Conservation (phyloP, 1,140 invertebrate genomes). For the Bradynema listronoti region DNA sequence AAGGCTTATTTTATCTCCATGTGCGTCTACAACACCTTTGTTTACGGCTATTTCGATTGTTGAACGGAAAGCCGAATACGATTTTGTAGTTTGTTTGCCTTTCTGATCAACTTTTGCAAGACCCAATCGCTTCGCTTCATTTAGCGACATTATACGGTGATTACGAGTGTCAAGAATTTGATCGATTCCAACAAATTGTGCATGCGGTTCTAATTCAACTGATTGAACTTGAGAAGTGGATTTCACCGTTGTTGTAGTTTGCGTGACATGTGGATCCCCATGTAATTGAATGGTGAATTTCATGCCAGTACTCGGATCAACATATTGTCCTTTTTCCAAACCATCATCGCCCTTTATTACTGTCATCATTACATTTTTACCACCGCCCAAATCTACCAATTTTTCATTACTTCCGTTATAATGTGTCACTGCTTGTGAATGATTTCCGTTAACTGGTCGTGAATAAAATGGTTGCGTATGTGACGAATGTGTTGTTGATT, state of each 20-base stretch:
- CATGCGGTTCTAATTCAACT: conserved; percentile 56
- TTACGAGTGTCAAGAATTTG: conserved; percentile 52
- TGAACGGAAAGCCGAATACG: conserved; percentile 54
- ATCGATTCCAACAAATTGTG: conserved; percentile 57
- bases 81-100: conserved; percentile 53
- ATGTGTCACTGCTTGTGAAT: conserved; percentile 21
- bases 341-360: conserved; percentile 47
- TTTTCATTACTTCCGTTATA: conserved; percentile 65
- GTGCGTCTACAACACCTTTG: conserved; percentile 47
- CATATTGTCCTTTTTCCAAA: conserved; percentile 68
- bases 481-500: not conserved
- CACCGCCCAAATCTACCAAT: conserved; percentile 43
- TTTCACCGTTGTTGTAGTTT: conserved; percentile 56
- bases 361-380: conserved; percentile 49
- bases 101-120: conserved; percentile 56
- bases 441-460: no score
- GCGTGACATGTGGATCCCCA: conserved; percentile 50
- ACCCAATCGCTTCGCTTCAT: conserved; percentile 54
- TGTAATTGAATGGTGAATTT: conserved; percentile 65
- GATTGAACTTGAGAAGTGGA: conserved; percentile 55
- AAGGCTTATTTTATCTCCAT: conserved; percentile 55
- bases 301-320: conserved; percentile 71
- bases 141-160: conserved; percentile 46
- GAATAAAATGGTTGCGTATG: no score
- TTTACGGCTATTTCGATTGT: conserved; percentile 55